A percentile compares a stretch with the other conserved stretches of the same genome.
Evolutionary conservation across 1,140 invertebrate species (phyloP).

Genomic region (Bathynomus jamesi): DNA sequence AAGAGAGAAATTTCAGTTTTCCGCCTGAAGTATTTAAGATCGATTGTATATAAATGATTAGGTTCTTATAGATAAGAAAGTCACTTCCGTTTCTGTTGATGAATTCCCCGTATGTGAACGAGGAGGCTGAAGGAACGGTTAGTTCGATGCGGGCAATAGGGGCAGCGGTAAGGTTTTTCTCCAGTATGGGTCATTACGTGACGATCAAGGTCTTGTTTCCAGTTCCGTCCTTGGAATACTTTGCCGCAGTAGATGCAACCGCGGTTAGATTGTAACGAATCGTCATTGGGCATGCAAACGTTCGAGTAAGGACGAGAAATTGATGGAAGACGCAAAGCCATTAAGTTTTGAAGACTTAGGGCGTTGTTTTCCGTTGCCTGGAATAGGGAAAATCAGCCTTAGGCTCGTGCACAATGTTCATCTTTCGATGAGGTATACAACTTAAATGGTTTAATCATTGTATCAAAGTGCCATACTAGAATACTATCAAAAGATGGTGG

Average conservation of each 20-base stretch:
- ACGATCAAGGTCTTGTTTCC: constrained; percentile 37
- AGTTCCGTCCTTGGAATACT: constrained; percentile 16
- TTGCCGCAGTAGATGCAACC: constrained; percentile 11
- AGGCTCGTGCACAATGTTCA: no score
- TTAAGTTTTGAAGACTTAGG: no score
- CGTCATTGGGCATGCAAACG: no score
- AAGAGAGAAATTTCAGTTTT: neutral
- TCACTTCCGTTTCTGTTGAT: neutral
- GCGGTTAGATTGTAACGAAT: neutral
- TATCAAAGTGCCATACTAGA: no score
- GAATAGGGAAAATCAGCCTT: no score
- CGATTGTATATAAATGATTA: no score
- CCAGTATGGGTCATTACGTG: constrained; percentile 39
- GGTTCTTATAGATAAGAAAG: neutral
- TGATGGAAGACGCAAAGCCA: no score
- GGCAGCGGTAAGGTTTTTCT: constrained; percentile 43
- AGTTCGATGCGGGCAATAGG: constrained; percentile 42
- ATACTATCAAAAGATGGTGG: no score
- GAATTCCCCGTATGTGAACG: constrained; percentile 24
- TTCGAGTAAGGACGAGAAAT: neutral
- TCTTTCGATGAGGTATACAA: no score
- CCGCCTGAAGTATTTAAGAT: no score
- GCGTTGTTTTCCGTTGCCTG: no score
- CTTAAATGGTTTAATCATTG: no score
- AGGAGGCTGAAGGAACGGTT: constrained; percentile 37